Base-by-base conservation (phyloP, 2,797 vertebrate genomes). In the Betta splendens region DNA sequence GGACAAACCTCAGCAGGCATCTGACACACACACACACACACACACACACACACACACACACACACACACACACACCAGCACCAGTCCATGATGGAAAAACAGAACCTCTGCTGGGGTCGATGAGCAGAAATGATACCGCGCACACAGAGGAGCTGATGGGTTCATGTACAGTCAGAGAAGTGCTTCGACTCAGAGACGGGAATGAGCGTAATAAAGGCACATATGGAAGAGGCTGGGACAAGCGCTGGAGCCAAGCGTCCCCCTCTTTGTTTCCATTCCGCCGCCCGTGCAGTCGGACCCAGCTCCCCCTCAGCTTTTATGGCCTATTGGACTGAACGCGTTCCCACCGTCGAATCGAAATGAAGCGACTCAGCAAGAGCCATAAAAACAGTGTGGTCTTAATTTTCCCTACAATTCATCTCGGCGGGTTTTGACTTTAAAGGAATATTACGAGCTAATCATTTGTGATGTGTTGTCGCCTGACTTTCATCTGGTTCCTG, bases 1-100 rank as follows among this genome's bases (percentile, higher is more conserved):
- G 15, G 43, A 70, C 51, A 21, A 45, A 64, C 25, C 53, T 69
- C 59, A 48, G 55, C 71, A 54, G 54, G 62, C 15, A 5, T 31
- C 23, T 20, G 26, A n/a, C 28, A 31, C 17, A 32, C 9, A 32
- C 46, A 48, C 31, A 17, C 16, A 16, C 20, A 40, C 38, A 39
- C 18, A 39, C 36, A 25, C 52, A 49, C 17, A 66, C 43, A 18
- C 21, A 2, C 1, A 39, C 51, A 44, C 21, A 11, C 25, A 26
- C 46, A 36, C 58, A 36, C 40, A 43, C 36, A n/a, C n/a, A n/a
- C n/a, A n/a, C n/a, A n/a, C n/a, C n/a, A n/a, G n/a, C n/a, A n/a
- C 52, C n/a, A n/a, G n/a, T n/a, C n/a, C n/a, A n/a, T n/a, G n/a
- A n/a, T 52, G 23, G 38, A 18, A 42, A 54, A 52, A 56, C 64